phyloP scores from a whole-genome alignment of 53 echinoderm and acorn worm genomes.

The Pentamera pediparva region DNA sequence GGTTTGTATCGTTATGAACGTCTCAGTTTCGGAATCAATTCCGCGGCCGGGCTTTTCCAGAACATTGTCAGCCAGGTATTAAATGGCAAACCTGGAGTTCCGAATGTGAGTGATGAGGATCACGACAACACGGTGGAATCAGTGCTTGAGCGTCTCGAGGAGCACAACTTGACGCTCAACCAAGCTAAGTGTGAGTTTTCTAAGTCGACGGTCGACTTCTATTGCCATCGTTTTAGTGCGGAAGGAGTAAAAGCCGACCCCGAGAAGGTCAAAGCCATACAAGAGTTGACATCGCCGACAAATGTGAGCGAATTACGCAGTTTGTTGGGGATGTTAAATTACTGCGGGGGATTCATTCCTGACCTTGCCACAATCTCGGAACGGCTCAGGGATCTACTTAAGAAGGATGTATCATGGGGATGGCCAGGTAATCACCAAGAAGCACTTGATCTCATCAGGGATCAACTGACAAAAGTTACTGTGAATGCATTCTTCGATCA shows the following conservation, averaged over 20 bases:
- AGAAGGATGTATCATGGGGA: constrained; percentile 31
- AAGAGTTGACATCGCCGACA: constrained; percentile 1
- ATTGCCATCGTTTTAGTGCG: constrained; percentile 25
- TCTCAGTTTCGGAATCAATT: constrained; percentile 61
- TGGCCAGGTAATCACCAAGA: constrained; percentile 38
- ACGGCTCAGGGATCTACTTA: constrained; percentile 31
- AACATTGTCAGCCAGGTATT: constrained; percentile 48
- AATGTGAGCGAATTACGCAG: constrained; percentile 45
- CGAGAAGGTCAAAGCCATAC: constrained; percentile 32
- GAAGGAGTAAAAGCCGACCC: constrained; percentile 35
- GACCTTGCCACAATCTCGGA: constrained; percentile 43
- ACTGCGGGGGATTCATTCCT: constrained; percentile 51
- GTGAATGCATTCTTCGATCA: constrained; percentile 43
- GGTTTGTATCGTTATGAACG: constrained; percentile 62
- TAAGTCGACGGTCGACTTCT: constrained; percentile 17
- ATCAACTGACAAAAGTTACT: constrained; percentile 24
- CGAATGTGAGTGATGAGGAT: constrained; percentile 41
- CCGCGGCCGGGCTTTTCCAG: constrained; percentile 59
- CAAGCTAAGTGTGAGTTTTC: constrained; percentile 24
- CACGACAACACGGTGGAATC: constrained; percentile 21
- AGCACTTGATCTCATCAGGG: constrained; percentile 26
- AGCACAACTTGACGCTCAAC: background rate
- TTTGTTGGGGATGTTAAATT: constrained; percentile 52
- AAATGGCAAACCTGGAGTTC: constrained; percentile 35
- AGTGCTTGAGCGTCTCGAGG: constrained; percentile 1